Conservation (phyloP, 2,888 invertebrate species). For the Morinoia aosen region DNA sequence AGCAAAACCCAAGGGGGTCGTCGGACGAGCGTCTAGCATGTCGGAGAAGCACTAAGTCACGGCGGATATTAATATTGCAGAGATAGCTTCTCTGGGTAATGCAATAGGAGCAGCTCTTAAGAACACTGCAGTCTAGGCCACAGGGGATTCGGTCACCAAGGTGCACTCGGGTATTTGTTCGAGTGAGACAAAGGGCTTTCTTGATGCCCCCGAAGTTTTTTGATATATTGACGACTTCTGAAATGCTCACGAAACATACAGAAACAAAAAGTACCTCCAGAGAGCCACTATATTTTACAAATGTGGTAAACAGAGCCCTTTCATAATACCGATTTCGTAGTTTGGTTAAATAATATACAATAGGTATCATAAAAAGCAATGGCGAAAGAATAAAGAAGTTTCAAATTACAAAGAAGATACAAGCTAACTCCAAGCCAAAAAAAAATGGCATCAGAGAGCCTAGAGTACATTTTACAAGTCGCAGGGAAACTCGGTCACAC, state of each 20-base stretch:
- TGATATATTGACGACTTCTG: neutral
- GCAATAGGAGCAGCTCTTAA: slow-evolving; percentile 40
- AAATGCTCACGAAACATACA: neutral
- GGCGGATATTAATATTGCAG: slow-evolving; percentile 49
- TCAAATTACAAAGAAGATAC: neutral
- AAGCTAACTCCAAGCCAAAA: neutral
- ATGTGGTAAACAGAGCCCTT: neutral
- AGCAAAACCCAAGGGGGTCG: neutral
- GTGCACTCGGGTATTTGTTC: neutral
- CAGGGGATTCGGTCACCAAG: neutral
- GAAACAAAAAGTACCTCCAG: neutral
- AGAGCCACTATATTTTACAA: neutral
- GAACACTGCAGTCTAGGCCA: neutral
- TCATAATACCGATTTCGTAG: neutral
- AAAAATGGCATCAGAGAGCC: neutral
- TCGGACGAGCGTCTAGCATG: neutral
- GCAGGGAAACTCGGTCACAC: neutral
- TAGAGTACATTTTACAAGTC: neutral
- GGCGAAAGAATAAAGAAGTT: too few species aligned
- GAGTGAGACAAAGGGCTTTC: neutral
- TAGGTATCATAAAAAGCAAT: too few species aligned
- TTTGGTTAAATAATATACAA: neutral
- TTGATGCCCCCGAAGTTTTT: neutral
- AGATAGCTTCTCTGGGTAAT: slow-evolving; percentile 42
- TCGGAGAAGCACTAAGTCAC: neutral